Percentiles rank a stretch among this genome's conserved stretches.
Evolutionary conservation across 2,113 vertebrate genomes (phyloP).

Genomic region (Anguilla rostrata): DNA sequence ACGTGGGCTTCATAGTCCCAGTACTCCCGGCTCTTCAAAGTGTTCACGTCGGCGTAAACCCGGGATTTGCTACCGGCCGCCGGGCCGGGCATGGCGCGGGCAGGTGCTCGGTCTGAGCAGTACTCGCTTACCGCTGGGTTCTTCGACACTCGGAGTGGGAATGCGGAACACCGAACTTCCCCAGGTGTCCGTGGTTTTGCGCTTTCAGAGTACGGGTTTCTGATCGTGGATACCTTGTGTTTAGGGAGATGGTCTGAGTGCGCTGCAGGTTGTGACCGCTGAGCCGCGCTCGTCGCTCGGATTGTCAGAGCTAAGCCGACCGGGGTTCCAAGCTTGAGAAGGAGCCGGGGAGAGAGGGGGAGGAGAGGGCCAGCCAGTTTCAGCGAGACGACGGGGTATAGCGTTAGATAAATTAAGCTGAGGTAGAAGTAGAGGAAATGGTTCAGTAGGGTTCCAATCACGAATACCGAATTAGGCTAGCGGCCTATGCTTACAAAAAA

Average conservation of each 20-base stretch:
- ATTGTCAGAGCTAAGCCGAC: conserved; percentile 57
- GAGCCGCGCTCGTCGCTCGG: conserved; percentile 50
- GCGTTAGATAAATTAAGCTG: conserved; percentile 43
- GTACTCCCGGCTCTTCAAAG: conserved; percentile 92
- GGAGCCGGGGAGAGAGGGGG: conserved; percentile 53
- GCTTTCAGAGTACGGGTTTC: conserved; percentile 41
- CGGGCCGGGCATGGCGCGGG: conserved; percentile 89
- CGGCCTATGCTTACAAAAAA: conserved; percentile 14
- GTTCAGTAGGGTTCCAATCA: background rate
- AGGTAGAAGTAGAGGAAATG: conserved; percentile 53
- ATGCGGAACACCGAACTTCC: conserved; percentile 52
- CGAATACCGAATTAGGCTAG: background rate
- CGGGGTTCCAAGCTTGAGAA: conserved; percentile 57
- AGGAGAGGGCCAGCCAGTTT: conserved; percentile 65
- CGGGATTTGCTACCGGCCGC: conserved; percentile 91
- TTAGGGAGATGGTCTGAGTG: conserved; percentile 38
- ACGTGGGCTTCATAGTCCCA: conserved; percentile 95
- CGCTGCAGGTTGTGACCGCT: conserved; percentile 35
- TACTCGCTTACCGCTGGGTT: conserved; percentile 56
- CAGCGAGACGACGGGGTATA: conserved; percentile 22
- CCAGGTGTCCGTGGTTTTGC: conserved; percentile 37
- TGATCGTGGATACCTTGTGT: conserved; percentile 39
- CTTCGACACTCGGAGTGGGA: conserved; percentile 48
- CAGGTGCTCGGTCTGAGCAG: conserved; percentile 55
- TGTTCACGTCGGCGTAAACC: conserved; percentile 96